Evolutionary conservation across 2,888 invertebrate species (phyloP), one percentile per base, ranked within the genome.

Genomic region (Aromia moschata): DNA sequence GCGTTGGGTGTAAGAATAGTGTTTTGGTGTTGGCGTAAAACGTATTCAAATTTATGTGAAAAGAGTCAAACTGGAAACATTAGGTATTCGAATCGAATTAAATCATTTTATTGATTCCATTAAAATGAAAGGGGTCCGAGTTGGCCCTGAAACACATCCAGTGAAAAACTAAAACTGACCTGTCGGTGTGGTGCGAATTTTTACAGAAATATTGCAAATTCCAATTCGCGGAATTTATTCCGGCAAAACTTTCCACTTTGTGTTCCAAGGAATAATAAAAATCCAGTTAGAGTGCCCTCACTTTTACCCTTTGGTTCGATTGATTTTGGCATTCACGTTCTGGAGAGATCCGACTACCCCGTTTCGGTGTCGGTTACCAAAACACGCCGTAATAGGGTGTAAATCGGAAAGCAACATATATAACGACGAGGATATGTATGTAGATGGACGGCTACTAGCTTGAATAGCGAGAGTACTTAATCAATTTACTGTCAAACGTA

Each of bases 401-500:
- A 18, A 15, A 49, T 38, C 15, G 37, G 36, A 37, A 18, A 16
- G 47, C 36, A 18, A 47, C 49, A 25, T 25, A 49, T 49, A 38
- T 38, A 49, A 49, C 49, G 38, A 49, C 49, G 15, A 9, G 49
- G 38, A 49, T 49, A 49, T 14, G 47, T 41, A 17, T 16, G 17
- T 47, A 47, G 47, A 47, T 47, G 47, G 49, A 49, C 16, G 49
- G 49, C 37, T 40, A 38, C 49, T 38, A 25, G 49, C 49, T 49
- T 38, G 49, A 49, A 49, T 38, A 40, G 20, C 25, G 68, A 67
- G 73, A 68, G 71, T 64, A 72, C 72, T 76, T 74, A 76, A 75
- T 75, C 75, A 75, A 74, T 73, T 74, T 67, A 71, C 68, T 75
- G 76, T 75, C 76, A 75, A 70, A 67, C 68, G 68, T 75, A 74